Conservation (phyloP, 2,888 invertebrate species). For the Nomada ferruginata region DNA sequence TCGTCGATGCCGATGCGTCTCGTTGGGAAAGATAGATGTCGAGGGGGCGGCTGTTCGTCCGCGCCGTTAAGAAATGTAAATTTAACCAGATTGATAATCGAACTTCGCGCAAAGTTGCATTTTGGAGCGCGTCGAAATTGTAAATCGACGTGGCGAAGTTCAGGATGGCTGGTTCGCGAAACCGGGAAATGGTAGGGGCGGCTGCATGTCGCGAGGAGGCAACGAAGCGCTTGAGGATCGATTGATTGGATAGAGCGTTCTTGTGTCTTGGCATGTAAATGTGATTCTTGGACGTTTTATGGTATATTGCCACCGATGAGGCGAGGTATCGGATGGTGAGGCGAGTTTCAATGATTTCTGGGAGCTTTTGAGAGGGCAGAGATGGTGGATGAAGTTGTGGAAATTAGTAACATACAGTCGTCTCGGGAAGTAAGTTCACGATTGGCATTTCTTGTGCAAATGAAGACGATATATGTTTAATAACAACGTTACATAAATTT, state of each 20-base stretch:
- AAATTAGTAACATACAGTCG: no score
- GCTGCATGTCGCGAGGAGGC: background rate
- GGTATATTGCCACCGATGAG: background rate
- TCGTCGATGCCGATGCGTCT: background rate
- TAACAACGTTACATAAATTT: no score
- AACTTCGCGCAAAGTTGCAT: slow-evolving; percentile 33
- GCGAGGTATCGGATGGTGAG: no score
- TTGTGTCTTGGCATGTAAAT: slow-evolving; percentile 7
- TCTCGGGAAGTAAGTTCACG: no score
- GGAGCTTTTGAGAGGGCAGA: no score
- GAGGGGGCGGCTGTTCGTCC: background rate
- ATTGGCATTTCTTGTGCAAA: no score
- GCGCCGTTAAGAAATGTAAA: slow-evolving; percentile 25
- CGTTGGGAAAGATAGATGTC: background rate
- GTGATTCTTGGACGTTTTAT: background rate
- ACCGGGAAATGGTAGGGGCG: background rate
- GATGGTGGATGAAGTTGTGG: no score
- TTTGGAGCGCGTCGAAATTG: slow-evolving; percentile 11
- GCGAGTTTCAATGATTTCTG: no score
- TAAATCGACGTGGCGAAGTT: slow-evolving; percentile 28
- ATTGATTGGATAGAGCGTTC: slow-evolving; percentile 12
- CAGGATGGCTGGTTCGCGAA: background rate
- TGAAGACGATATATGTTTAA: no score
- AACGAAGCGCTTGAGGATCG: background rate
- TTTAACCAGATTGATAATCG: slow-evolving; percentile 25